Evolutionary conservation across 1,140 invertebrate genomes (phyloP).

Genomic region (Aphis gossypii): DNA sequence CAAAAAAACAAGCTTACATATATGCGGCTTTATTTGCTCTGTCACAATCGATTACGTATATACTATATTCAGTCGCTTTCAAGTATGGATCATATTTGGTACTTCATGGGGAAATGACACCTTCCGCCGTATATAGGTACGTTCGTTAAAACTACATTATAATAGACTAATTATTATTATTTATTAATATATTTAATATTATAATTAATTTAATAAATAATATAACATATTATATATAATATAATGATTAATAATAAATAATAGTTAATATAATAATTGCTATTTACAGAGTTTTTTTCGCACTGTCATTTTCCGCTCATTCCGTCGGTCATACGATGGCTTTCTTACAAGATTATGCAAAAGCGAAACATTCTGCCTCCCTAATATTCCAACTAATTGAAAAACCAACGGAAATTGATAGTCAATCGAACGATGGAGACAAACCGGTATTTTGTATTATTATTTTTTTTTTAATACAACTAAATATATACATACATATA

Average conservation of each 20-base stretch:
- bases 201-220: too few species aligned
- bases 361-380: slow-evolving; percentile 70
- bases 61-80: slow-evolving; percentile 77
- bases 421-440: slow-evolving; percentile 64
- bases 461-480: slow-evolving; percentile 22
- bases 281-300: slow-evolving; percentile 66
- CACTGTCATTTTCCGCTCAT: slow-evolving; percentile 65
- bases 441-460: slow-evolving; percentile 61
- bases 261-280: background rate
- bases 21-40: slow-evolving; percentile 75
- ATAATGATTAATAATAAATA: too few species aligned
- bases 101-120: slow-evolving; percentile 68
- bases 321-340: slow-evolving; percentile 67
- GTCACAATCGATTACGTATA: slow-evolving; percentile 75
- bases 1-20: slow-evolving; percentile 70
- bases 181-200: too few species aligned
- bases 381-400: slow-evolving; percentile 68
- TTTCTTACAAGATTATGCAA: slow-evolving; percentile 71
- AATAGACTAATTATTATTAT: too few species aligned
- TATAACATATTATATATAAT: too few species aligned
- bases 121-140: slow-evolving; percentile 75
- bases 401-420: slow-evolving; percentile 66
- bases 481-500: background rate
- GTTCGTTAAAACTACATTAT: background rate
- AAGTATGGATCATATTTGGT: slow-evolving; percentile 78